Evolutionary conservation across 92 coral and sea anemone species (phyloP), one percentile per base, ranked within the genome.

Genomic region (Micromussa lordhowensis): DNA sequence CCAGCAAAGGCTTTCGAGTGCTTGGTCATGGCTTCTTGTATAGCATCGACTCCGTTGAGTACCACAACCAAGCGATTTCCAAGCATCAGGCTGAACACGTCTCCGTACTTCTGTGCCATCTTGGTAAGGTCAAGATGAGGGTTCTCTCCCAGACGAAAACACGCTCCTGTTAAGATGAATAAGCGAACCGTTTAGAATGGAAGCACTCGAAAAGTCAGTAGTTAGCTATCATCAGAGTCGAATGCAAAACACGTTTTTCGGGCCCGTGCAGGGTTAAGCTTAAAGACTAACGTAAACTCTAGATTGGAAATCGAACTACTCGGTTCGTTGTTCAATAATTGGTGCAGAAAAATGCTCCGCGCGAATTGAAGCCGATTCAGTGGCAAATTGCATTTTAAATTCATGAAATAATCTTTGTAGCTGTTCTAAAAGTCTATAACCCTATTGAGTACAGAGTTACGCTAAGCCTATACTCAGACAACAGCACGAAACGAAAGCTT

Each of bases 41-140:
- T 91, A 19, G 87, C 86, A 15, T 93, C 82, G 57, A 85, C 63
- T 35, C 94, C 92, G 84, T 95, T 95, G 26, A 95, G 90, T 48
- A 95, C 95, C 77, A 95, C 96, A 0, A 93, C 93, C 48, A 91
- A 70, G 34, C 98, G 90, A 75, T 92, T 93, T 30, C 98, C 98
- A 44, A 95, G 84, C 88, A 88, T 91, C 76, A 95, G 36, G 77
- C 95, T 93, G 87, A 91, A 95, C 12, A 95, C 89, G 48, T 93
- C 89, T 10, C 98, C 98, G 54, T 95, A 95, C 21, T 87, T 74
- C 78, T 87, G 83, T 8, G 94, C 88, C 90, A 95, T 87, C 63
- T 85, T 73, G 79, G 84, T 77, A 64, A 95, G 64, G 80, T 91
- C 96, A 24, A 85, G 44, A 72, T 91, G 83, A 11, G 90, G 91